These are phyloP conservation scores for Scatophagus argus DNA, from an alignment of 2,113 vertebrate genomes.

Conservation along the genomic window DNA sequence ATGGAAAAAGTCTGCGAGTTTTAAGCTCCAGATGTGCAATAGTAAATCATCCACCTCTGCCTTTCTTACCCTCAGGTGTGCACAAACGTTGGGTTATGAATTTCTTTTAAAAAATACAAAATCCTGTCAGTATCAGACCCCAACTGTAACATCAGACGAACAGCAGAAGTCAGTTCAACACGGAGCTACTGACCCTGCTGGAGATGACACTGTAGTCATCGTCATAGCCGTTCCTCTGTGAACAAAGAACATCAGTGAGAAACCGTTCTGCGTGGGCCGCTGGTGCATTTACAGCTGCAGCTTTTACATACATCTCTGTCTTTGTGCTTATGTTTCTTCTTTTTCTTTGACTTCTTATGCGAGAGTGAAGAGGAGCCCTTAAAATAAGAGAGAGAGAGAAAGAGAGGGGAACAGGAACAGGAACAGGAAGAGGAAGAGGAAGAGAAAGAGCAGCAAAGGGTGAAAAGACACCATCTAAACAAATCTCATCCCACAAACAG, in stretches of 20 bases:
- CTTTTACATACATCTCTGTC: conserved; percentile 80
- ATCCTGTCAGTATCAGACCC: too few species aligned
- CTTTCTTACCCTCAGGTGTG: too few species aligned
- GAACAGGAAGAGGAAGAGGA: conserved; percentile 63
- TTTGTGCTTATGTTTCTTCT: conserved; percentile 83
- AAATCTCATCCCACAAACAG: neutral
- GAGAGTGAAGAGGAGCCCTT: conserved; percentile 74
- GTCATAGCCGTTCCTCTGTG: conserved; percentile 89
- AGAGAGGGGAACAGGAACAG: too few species aligned
- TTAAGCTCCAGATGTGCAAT: too few species aligned
- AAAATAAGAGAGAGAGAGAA: conserved; percentile 41
- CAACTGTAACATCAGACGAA: too few species aligned
- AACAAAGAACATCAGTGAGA: conserved; percentile 55
- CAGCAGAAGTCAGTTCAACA: conserved; percentile 5
- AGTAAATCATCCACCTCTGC: too few species aligned
- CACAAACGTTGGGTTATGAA: neutral
- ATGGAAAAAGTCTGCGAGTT: too few species aligned
- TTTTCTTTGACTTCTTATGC: conserved; percentile 83
- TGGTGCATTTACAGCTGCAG: neutral
- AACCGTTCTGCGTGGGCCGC: neutral
- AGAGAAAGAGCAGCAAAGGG: neutral
- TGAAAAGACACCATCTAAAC: neutral
- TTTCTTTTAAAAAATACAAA: too few species aligned
- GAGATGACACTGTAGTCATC: conserved; percentile 86
- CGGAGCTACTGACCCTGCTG: conserved; percentile 90